phyloP scores from a whole-genome alignment of 1,140 invertebrate species.

The Leptopilina clavipes region DNA sequence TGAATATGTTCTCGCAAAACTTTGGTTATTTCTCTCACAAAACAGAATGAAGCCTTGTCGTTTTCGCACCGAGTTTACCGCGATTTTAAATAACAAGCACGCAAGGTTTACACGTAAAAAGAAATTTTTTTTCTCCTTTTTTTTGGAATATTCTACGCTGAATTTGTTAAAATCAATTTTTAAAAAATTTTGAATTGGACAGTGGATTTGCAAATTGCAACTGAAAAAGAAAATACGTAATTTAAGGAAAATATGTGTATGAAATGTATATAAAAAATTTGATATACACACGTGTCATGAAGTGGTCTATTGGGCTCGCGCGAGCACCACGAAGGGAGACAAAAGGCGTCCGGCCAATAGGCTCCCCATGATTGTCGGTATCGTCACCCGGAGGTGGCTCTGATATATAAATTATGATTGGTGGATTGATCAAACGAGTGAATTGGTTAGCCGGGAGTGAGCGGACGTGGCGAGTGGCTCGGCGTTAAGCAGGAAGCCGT shows the following conservation, averaged over 20 bases:
- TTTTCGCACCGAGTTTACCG: slow-evolving; percentile 46
- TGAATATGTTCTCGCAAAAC: slow-evolving; percentile 38
- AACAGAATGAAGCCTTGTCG: slow-evolving; percentile 49
- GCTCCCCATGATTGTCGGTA: slow-evolving; percentile 65
- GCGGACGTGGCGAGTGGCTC: slow-evolving; percentile 73
- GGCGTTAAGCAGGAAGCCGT: slow-evolving; percentile 75
- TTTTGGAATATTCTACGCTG: no score
- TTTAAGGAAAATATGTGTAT: neutral
- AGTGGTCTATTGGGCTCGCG: slow-evolving; percentile 38
- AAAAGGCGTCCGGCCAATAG: slow-evolving; percentile 70
- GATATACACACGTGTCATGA: slow-evolving; percentile 23
- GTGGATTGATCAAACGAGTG: slow-evolving; percentile 66
- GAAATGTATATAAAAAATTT: no score
- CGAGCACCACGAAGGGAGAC: slow-evolving; percentile 54
- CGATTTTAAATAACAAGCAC: slow-evolving; percentile 44
- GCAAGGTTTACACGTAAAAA: slow-evolving; percentile 41
- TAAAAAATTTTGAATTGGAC: no score
- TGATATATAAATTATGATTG: slow-evolving; percentile 75
- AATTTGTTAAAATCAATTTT: no score
- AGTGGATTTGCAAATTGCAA: no score
- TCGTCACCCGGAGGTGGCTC: slow-evolving; percentile 75
- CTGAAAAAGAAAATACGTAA: no score
- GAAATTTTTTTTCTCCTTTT: neutral
- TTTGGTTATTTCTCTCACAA: slow-evolving; percentile 47
- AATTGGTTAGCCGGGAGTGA: slow-evolving; percentile 56